These are phyloP conservation scores for Clamator glandarius DNA, from an alignment of 2,797 vertebrate genomes.

Conservation along the genomic window DNA sequence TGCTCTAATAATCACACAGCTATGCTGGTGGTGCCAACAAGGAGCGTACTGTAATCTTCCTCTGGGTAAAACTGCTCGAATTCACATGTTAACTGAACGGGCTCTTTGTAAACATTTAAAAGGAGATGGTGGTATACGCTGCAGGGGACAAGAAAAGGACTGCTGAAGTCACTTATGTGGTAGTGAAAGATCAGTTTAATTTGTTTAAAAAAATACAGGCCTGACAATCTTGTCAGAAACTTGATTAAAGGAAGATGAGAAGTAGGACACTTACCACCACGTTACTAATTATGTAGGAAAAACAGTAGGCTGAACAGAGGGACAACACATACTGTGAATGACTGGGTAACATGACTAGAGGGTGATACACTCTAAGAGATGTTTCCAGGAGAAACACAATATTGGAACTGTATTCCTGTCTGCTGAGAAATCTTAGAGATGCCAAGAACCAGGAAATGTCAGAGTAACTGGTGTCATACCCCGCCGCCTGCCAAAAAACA, in stretches of 20 bases:
- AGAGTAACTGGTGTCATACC: background rate
- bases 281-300: background rate
- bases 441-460: conserved; percentile 29
- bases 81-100: background rate
- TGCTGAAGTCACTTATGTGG: background rate
- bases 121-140: background rate
- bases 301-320: background rate
- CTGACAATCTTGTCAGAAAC: background rate
- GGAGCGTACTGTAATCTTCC: background rate
- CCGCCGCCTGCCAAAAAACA: background rate
- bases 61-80: background rate
- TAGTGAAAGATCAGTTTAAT: background rate
- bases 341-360: background rate
- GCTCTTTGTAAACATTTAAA: background rate
- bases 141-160: background rate
- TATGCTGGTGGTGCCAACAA: background rate
- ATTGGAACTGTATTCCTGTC: background rate
- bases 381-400: background rate
- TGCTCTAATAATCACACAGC: background rate
- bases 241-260: background rate
- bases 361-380: background rate
- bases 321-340: background rate
- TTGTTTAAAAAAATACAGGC: background rate
- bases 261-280: background rate
- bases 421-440: background rate